Conservation (phyloP, 2,888 invertebrate species). For the Volucella zonaria region DNA sequence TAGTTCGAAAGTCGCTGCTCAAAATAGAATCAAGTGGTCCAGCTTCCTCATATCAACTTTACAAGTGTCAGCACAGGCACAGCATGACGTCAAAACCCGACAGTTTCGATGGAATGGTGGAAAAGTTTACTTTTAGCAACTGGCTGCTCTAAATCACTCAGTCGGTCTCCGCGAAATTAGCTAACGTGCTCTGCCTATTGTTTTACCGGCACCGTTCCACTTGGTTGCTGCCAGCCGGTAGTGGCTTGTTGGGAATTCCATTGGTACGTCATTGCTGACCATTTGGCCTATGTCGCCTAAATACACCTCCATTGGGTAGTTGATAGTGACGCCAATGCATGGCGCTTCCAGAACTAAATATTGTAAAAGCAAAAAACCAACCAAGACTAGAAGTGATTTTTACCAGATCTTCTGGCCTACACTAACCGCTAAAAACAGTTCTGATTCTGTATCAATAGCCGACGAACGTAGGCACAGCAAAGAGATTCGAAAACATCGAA, state of each 20-base stretch:
- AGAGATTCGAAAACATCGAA: slow-evolving; percentile 26
- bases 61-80: slow-evolving; percentile 32
- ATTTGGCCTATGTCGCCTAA: slow-evolving; percentile 63
- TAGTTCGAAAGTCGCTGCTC: slow-evolving; percentile 25
- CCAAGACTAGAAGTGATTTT: slow-evolving; percentile 1
- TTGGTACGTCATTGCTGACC: slow-evolving; percentile 51
- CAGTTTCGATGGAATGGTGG: not conserved
- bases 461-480: slow-evolving; percentile 57
- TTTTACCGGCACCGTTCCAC: slow-evolving; percentile 6
- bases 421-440: slow-evolving; percentile 16
- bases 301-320: slow-evolving; percentile 47
- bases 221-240: not conserved
- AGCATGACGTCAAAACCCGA: slow-evolving; percentile 55
- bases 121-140: slow-evolving; percentile 42
- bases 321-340: slow-evolving; percentile 44
- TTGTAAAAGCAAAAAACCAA: not conserved
- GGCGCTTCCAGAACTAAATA: slow-evolving; percentile 28
- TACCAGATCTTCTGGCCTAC: slow-evolving; percentile 50
- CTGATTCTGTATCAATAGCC: slow-evolving; percentile 26
- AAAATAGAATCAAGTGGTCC: slow-evolving; percentile 45
- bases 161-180: slow-evolving; percentile 33
- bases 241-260: slow-evolving; percentile 60
- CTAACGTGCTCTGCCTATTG: slow-evolving; percentile 11
- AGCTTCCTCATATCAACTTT: slow-evolving; percentile 54
- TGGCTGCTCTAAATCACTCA: slow-evolving; percentile 53